Conservation (phyloP, 2,113 vertebrate genomes). For the Dipodomys ordii region DNA sequence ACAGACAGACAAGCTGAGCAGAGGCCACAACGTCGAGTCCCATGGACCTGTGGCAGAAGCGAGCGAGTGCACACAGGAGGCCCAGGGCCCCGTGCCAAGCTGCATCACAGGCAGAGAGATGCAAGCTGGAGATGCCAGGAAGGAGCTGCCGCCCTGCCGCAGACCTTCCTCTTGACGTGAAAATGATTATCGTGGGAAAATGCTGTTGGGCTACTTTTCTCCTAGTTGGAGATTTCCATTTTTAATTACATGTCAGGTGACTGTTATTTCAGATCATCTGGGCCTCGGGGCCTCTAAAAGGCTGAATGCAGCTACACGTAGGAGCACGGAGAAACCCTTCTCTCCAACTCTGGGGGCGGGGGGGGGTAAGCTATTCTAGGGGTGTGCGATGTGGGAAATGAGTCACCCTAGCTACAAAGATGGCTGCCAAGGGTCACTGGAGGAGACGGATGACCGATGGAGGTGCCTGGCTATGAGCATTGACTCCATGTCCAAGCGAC, state of each 20-base stretch:
- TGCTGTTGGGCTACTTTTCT: not conserved
- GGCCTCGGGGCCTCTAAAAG: not conserved
- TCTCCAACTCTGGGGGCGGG: not conserved
- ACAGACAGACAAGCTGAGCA: not conserved
- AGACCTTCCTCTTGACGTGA: not conserved
- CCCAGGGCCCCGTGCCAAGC: not conserved
- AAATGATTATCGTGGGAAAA: slow-evolving; percentile 1
- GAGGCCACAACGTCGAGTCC: not conserved
- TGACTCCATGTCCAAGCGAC: not conserved
- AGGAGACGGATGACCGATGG: not conserved
- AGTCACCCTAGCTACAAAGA: not conserved
- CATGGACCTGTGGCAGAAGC: not conserved
- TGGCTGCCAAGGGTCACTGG: no score
- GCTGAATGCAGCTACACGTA: not conserved
- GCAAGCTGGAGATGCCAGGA: not conserved
- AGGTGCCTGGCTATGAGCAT: no score
- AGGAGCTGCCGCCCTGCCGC: not conserved
- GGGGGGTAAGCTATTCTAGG: not conserved
- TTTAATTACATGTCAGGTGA: not conserved
- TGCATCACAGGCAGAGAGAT: not conserved
- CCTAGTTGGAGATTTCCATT: not conserved
- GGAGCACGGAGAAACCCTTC: not conserved
- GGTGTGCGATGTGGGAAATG: not conserved
- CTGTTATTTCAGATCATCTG: not conserved
- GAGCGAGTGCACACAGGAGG: not conserved